Evolutionary conservation across 2,797 vertebrate species (phyloP).

Genomic region (Micropoecilia bifurca): DNA sequence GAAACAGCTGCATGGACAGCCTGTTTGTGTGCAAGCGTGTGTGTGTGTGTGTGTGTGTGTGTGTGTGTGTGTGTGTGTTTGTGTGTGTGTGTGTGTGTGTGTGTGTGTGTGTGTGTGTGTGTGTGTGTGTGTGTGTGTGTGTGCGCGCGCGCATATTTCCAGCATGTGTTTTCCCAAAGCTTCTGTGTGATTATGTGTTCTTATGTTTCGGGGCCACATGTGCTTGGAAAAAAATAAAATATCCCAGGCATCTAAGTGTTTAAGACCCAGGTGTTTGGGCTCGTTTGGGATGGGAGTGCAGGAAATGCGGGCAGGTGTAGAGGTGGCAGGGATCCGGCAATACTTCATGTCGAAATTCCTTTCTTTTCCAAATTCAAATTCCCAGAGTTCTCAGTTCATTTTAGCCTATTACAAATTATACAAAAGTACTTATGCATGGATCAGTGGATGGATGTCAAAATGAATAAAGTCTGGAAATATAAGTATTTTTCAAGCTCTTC

Average conservation of each 20-base stretch:
- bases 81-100: conserved; percentile 36
- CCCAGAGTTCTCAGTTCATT: neutral
- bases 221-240: conserved; percentile 14
- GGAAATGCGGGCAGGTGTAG: conserved; percentile 32
- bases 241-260: neutral
- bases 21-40: conserved; percentile 30
- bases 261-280: conserved; percentile 6
- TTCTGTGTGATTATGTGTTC: conserved; percentile 53
- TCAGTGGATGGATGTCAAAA: neutral
- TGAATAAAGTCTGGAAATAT: neutral
- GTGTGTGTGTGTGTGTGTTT: conserved; percentile 31
- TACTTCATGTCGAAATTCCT: neutral
- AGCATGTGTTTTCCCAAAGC: conserved; percentile 67
- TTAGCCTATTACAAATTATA: neutral
- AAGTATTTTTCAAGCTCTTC: neutral
- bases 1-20: conserved; percentile 72
- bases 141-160: conserved; percentile 37
- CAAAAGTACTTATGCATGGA: neutral
- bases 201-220: conserved; percentile 44
- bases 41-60: conserved; percentile 32
- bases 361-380: neutral
- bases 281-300: neutral
- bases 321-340: neutral
- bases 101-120: conserved; percentile 31
- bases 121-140: conserved; percentile 34